phyloP scores from a whole-genome alignment of 2,113 vertebrate species.

The Oncorhynchus tshawytscha region DNA sequence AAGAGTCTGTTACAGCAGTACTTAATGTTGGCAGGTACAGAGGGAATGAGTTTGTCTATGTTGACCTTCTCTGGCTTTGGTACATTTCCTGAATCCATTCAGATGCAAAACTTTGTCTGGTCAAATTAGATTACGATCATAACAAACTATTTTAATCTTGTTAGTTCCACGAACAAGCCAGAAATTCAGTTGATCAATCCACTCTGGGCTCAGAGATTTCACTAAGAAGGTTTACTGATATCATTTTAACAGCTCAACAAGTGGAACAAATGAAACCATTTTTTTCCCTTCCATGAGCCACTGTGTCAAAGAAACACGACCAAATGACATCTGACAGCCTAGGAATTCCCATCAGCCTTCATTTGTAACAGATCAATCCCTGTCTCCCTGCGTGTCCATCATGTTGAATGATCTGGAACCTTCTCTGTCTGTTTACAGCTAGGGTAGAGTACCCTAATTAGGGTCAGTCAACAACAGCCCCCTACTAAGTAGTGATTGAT shows the following conservation, averaged over 20 bases:
- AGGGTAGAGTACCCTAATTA: background rate
- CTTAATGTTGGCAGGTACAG: background rate
- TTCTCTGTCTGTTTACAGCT: background rate
- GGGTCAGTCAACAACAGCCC: background rate
- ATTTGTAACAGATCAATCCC: background rate
- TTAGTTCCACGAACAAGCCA: background rate
- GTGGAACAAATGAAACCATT: background rate
- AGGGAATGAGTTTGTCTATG: background rate
- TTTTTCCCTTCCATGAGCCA: background rate
- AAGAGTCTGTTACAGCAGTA: background rate
- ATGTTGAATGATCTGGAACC: background rate
- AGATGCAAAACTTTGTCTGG: background rate
- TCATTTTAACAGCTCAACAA: background rate
- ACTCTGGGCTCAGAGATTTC: background rate
- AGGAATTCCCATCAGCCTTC: background rate
- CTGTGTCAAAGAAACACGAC: conserved; percentile 3
- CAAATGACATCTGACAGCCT: background rate
- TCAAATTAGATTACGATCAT: background rate
- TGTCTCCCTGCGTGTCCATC: background rate
- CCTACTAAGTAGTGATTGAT: conserved; percentile 13
- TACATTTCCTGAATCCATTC: background rate
- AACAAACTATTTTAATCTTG: background rate
- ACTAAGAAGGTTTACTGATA: background rate
- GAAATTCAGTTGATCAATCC: background rate
- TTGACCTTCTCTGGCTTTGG: background rate